Base-by-base conservation (phyloP, 2,113 vertebrate species). In the Macquaria ambigua region DNA sequence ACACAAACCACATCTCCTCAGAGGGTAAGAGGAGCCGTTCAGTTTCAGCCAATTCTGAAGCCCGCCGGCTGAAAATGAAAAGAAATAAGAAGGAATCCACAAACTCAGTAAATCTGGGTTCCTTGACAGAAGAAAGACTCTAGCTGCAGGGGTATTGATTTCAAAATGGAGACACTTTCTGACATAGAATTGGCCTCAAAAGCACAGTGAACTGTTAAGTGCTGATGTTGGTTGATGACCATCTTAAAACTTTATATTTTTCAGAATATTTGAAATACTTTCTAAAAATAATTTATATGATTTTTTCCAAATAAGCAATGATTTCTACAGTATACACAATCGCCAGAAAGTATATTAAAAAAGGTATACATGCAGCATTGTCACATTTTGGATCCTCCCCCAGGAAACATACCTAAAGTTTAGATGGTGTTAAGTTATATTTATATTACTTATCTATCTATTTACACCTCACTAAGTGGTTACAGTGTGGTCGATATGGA, bases 111-210 rank as follows among this genome's bases (percentile, higher is more conserved):
- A 94, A 96, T 76, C 91, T 96, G 78, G 95, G 96, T 68, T 95
- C 93, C 82, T 88, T 96, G 23, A 90, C 95, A 1, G 96, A 97
- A 86, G 96, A 94, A 73, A 96, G 96, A 90, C 82, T 67, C 16
- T 52, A 70, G 58, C 8, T 97, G n/a, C 93, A 97, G 88, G 88
- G 94, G 93, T 50, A 95, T 95, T 8, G 95, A 97, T 66, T 95
- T 97, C 74, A 97, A 96, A 0, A 95, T 96, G 85, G 95, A 97
- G 75, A 95, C 96, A 0, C 97, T 97, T 87, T 97, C 96, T 70
- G 96, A 97, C 87, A 97, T 97, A 94, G 96, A 96, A 92, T 14
- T 37, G 9, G 4, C 46, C 48, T 77, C 21, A 69, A 9, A 50
- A 20, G 50, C 20, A 48, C 71, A 82, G 48, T 52, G 43, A 63